Evolutionary conservation across 2,888 invertebrate genomes (phyloP).

Genomic region (Xanthorhoe designata): DNA sequence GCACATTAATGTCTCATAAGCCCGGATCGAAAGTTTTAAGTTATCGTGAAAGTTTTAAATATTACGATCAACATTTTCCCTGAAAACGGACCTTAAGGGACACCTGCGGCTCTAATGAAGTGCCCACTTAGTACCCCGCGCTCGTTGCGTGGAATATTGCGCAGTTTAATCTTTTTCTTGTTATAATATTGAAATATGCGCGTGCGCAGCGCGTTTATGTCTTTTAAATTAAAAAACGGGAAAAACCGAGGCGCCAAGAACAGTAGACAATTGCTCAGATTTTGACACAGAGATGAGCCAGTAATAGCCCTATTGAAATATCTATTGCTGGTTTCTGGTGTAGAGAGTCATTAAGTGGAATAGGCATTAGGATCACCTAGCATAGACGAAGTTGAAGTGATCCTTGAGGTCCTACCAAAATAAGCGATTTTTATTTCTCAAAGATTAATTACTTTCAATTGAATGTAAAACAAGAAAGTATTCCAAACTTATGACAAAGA

Average conservation of each 20-base stretch:
- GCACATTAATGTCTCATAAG: not conserved
- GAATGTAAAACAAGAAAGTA: not conserved
- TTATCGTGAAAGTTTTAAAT: too few relatives aligned
- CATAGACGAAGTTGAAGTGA: too few relatives aligned
- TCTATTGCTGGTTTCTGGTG: too few relatives aligned
- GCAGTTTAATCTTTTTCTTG: conserved; percentile 8
- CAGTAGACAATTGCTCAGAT: too few relatives aligned
- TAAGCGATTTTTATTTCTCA: not conserved
- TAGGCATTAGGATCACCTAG: too few relatives aligned
- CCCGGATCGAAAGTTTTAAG: too few relatives aligned
- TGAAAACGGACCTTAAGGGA: conserved; percentile 1
- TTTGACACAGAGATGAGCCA: too few relatives aligned
- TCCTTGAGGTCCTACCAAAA: too few relatives aligned
- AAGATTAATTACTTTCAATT: too few relatives aligned
- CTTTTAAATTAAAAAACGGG: not conserved
- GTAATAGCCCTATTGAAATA: too few relatives aligned
- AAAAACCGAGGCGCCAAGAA: too few relatives aligned
- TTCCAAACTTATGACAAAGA: not conserved
- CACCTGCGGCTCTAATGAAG: conserved; percentile 28
- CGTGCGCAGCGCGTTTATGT: conserved; percentile 10
- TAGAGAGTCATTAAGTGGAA: too few relatives aligned
- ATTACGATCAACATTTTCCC: not conserved
- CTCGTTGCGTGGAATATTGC: conserved; percentile 14
- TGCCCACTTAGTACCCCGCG: conserved; percentile 13
- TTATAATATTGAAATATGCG: conserved; percentile 2